A percentile compares a stretch with the other conserved stretches of the same genome.
Evolutionary conservation across 2,888 invertebrate species (phyloP).

Genomic region (Nymphalis urticae): DNA sequence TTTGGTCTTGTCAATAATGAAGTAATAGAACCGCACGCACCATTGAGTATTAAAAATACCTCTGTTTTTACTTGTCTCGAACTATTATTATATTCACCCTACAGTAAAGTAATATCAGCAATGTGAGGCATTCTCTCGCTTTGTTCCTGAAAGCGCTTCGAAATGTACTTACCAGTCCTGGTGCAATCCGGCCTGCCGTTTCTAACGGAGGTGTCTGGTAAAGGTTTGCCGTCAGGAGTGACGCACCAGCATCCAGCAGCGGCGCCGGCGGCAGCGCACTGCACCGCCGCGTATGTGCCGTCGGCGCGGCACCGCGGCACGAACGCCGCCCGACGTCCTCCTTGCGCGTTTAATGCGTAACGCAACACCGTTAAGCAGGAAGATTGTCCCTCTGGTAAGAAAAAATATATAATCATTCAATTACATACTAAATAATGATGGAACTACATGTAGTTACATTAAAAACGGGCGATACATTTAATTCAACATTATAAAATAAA

Average conservation of each 20-base stretch:
- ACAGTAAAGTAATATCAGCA: too few relatives aligned
- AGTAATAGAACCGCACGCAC: too few relatives aligned
- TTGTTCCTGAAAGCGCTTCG: too few relatives aligned
- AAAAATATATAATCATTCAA: not conserved
- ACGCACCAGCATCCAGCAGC: conserved; percentile 96
- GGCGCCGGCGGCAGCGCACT: conserved; percentile 89
- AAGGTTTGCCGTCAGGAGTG: conserved; percentile 89
- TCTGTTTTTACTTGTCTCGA: too few relatives aligned
- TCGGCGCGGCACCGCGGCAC: conserved; percentile 91
- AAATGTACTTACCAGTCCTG: conserved; percentile 60
- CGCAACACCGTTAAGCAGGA: conserved; percentile 75
- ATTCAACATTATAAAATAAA: too few relatives aligned
- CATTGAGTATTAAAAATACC: too few relatives aligned
- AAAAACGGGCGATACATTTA: too few relatives aligned
- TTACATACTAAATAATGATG: not conserved
- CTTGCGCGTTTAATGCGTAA: conserved; percentile 66
- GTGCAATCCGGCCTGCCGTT: conserved; percentile 86
- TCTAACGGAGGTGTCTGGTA: conserved; percentile 89
- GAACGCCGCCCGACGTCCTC: conserved; percentile 80
- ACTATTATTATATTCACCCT: too few relatives aligned
- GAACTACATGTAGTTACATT: too few relatives aligned
- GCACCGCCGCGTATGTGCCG: conserved; percentile 91
- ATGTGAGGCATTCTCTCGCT: too few relatives aligned
- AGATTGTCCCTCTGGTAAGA: conserved; percentile 64
- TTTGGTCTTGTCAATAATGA: too few relatives aligned